A percentile compares a stretch with the other conserved stretches of the same genome.
Conservation (phyloP, 2,888 invertebrate genomes). For the Conops quadrifasciatus region DNA sequence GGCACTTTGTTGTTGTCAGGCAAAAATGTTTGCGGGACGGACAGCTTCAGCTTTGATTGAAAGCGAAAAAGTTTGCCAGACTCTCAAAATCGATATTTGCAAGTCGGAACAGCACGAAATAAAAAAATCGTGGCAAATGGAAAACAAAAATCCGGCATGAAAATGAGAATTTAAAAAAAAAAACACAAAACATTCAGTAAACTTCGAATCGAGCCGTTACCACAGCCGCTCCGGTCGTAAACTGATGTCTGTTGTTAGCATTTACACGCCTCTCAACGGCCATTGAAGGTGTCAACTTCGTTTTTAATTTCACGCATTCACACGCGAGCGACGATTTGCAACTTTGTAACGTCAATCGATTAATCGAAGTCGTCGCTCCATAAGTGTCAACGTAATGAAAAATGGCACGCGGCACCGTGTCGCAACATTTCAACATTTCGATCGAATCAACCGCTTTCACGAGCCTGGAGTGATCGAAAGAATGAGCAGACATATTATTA, state of each 20-base stretch:
- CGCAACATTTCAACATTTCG: no score
- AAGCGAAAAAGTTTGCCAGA: slow-evolving; percentile 7
- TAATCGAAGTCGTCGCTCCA: slow-evolving; percentile 8
- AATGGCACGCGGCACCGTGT: slow-evolving; percentile 2
- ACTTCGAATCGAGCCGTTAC: background rate
- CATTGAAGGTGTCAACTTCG: background rate
- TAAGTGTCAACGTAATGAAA: slow-evolving; percentile 23
- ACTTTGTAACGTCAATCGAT: background rate
- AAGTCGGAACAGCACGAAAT: background rate
- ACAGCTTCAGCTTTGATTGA: background rate
- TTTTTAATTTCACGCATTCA: background rate
- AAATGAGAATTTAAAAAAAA: background rate
- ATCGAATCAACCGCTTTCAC: no score
- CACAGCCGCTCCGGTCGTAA: background rate
- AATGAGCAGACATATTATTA: no score
- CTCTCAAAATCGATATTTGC: background rate
- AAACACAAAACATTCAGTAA: background rate
- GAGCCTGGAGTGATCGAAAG: no score
- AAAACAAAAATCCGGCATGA: no score
- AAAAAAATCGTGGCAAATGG: background rate
- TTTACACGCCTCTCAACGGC: background rate
- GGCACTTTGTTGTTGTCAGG: no score
- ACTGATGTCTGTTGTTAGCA: background rate
- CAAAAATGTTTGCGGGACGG: background rate
- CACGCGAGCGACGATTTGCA: background rate